These are phyloP conservation scores for Monarcha castaneiventris DNA, from an alignment of 2,113 vertebrate species.

Conservation along the genomic window DNA sequence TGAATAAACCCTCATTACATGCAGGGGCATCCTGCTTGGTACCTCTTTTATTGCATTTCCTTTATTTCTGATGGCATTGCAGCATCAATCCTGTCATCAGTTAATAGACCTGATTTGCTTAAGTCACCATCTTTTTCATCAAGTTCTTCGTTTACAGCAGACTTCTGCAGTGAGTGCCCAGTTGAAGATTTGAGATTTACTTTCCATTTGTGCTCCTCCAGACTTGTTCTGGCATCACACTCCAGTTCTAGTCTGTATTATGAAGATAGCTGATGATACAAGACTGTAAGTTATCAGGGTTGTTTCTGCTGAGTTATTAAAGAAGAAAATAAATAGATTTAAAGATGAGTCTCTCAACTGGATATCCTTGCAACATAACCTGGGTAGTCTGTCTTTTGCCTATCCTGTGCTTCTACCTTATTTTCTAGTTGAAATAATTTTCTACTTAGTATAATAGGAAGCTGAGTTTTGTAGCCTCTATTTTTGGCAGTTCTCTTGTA, in stretches of 20 bases:
- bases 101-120: neutral
- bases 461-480: neutral
- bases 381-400: neutral
- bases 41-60: neutral
- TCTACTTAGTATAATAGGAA: neutral
- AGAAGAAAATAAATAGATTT: neutral
- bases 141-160: neutral
- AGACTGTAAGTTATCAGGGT: neutral
- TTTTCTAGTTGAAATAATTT: neutral
- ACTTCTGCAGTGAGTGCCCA: neutral
- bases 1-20: neutral
- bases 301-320: neutral
- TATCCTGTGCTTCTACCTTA: neutral
- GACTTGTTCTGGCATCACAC: neutral
- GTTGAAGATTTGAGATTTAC: neutral
- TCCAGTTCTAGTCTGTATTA: neutral
- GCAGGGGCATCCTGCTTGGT: neutral
- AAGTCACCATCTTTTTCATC: neutral
- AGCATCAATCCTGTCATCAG: neutral
- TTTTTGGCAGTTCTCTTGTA: neutral
- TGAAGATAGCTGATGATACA: neutral
- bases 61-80: neutral
- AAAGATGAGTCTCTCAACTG: neutral
- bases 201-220: neutral
- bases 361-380: neutral